Base-by-base conservation (phyloP, 2,888 invertebrate genomes). In the Archaeoteleia sp. region DNA sequence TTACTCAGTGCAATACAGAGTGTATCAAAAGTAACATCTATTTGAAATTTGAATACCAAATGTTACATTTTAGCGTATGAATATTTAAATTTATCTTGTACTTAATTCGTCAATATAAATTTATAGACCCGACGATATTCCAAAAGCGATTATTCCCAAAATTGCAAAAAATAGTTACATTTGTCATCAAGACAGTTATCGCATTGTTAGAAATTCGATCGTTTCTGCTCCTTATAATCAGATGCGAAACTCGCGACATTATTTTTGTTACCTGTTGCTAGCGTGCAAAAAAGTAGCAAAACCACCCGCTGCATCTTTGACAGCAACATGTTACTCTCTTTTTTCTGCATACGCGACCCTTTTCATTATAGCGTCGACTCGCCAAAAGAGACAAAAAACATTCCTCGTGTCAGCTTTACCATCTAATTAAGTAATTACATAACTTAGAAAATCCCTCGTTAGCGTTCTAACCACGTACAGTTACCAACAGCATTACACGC, bases 181-280 rank as follows among this genome's bases (percentile, higher is more conserved):
- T n/a, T n/a, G 32, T 35, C 20, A 55, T 55, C 43, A 37, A 27
- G n/a, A n/a, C n/a, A n/a, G n/a, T n/a, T n/a, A n/a, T n/a, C n/a
- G n/a, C n/a, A n/a, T n/a, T n/a, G n/a, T n/a, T n/a, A n/a, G 29
- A 2, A 23, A 37, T 40, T 30, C 46, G 40, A 62, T 48, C 34
- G 14, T 43, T 48, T 20, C 30, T 46, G 46, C 32, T 39, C 20
- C n/a, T 17, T 32, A 37, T 13, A 29, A 15, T 7, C 10, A 37
- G 45, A 57, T 58, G 65, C 67, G 37, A 61, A 49, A 61, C 17
- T 39, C 30, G 37, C 40, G 23, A 39, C 23, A 48, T 49, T 55
- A 60, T 61, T 67, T 67, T 57, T 43, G 43, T 40, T 61, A 67
- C 61, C 67, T 67, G 67, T 67, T 67, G 67, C 67, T 61, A 61